A percentile compares a stretch with the other conserved stretches of the same genome.
These are phyloP conservation scores for Okapia johnstoni DNA, from an alignment of 2,113 vertebrate species.

Conservation along the genomic window DNA sequence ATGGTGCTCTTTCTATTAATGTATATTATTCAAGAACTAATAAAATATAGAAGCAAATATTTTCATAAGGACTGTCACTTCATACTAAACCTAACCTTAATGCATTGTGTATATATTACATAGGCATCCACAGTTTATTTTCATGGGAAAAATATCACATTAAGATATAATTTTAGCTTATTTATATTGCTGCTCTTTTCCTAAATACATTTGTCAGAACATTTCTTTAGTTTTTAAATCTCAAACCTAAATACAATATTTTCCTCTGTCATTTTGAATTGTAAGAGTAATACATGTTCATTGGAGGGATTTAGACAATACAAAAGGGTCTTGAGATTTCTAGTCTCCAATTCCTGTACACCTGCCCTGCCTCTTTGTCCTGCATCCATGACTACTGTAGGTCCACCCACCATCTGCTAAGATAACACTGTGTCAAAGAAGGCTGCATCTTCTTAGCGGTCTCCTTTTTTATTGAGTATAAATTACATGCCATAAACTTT, in stretches of 20 bases:
- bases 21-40: background rate
- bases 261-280: background rate
- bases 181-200: background rate
- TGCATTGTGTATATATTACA: background rate
- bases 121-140: background rate
- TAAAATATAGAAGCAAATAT: background rate
- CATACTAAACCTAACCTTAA: background rate
- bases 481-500: background rate
- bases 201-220: background rate
- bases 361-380: background rate
- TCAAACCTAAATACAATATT: background rate
- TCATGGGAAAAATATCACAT: background rate
- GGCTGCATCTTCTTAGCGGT: background rate
- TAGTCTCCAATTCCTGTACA: background rate
- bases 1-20: background rate
- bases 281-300: background rate
- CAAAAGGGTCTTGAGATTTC: background rate
- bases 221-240: background rate
- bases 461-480: background rate
- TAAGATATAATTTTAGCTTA: background rate
- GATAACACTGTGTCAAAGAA: background rate
- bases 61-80: background rate
- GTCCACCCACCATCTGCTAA: background rate
- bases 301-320: background rate
- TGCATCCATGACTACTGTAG: background rate